Evolutionary conservation across 2,888 invertebrate species (phyloP), one percentile per base, ranked within the genome.

Genomic region (Heliconius erato): DNA sequence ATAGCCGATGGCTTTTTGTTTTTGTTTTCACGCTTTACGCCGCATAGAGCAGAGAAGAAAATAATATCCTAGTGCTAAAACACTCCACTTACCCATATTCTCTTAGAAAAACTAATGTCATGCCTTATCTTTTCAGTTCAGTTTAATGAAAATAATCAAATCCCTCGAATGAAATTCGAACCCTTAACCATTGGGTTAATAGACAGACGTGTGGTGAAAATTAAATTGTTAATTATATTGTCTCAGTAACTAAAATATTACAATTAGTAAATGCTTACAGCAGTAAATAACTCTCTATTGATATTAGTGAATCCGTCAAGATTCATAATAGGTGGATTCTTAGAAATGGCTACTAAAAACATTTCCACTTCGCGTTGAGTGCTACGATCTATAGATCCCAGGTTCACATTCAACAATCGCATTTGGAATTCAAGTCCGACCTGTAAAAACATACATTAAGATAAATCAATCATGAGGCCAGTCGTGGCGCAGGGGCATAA

Each of bases 281-380:
- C 97, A 68, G 97, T 96, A 86, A 98, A 97, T 12, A 98, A 90
- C 87, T 97, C 97, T 49, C 97, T 92, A 89, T 98, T 97, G 84
- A 98, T 97, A 87, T 97, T 97, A 2, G 97, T 97, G 88, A 97
- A 98, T 6, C 97, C 97, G 86, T 98, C 97, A 81, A 98, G 93
- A 91, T 97, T 97, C 97, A 98, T 97, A 76, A 97, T 97, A 0
- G 97, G 97, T 0, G 98, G 97, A 91, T 97, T 97, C 90, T 97
- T 97, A 9, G 97, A 96, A 81, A 97, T 97, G 0, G 97, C 97
- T 9, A 97, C 97, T 49, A 98, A 92, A 88, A 98, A 97, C 97
- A 98, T 97, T 88, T 97, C 97, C 26, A 97, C 97, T 89, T 97
- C 97, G 59, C 97, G 97, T 87, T 97, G 97, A 0, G 97, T 97